Evolutionary conservation across 92 coral and sea anemone genomes (phyloP), one percentile per base, ranked within the genome.

Genomic region (Palythoa heliodiscus): DNA sequence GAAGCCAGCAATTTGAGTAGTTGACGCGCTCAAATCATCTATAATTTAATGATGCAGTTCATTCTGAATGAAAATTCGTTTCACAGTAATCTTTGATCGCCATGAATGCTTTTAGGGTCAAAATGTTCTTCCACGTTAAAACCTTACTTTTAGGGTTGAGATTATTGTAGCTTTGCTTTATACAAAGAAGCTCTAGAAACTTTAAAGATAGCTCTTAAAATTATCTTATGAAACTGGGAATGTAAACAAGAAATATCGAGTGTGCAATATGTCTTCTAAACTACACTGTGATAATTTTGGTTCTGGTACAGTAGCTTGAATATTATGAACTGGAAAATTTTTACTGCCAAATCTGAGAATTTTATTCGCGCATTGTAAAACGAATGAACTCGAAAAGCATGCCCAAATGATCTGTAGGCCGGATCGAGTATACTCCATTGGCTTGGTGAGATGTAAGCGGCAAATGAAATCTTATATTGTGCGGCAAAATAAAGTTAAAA

Each of bases 21-120:
- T 52, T 53, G 84, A 80, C 84, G 84, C 84, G 23, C 60, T 70
- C 70, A 48, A 47, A 20, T 80, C 84, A 80, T 80, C 23, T 66
- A 80, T 80, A 80, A 80, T 80, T 80, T 38, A 80, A 66, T 80
- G 74, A 43, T 67, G 60, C 10, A 80, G 84, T 61, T 43, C 57
- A 64, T 64, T 79, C 58, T 23, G 39, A 9, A 24, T 79, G 38
- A 20, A n/a, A 64, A 6, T 80, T 8, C 10, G 38, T 68, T 20
- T 23, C 61, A 50, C 63, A 40, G 53, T 14, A 43, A 80, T 64
- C 43, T 80, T 66, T 80, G 84, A 80, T 80, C 63, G 14, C 60
- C 13, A 64, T 54, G 39, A 64, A 13, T 38, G 43, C 55, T 52
- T 67, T 64, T 24, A 7, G 50, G 47, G 22, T 75, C 2, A 75